Evolutionary conservation across 2,113 vertebrate genomes (phyloP), one percentile per base, ranked within the genome.

Genomic region (Ardeotis arabs): DNA sequence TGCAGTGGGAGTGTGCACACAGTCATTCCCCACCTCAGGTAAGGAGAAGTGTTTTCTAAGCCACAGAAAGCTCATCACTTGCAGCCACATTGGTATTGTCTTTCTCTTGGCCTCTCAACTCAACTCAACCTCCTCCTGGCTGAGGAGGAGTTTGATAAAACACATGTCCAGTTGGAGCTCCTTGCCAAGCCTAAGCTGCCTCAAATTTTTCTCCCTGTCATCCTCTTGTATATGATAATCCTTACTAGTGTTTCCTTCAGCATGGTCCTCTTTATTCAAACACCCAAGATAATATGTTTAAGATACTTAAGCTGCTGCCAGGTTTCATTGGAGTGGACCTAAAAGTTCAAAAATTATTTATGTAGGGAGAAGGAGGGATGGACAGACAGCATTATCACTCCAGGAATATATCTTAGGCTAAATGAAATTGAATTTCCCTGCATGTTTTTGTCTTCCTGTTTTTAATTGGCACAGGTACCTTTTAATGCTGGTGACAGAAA

Each of bases 121-220:
- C 44, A 59, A 41, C 29, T 59, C 31, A 60, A 13, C 16, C 24
- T 70, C 35, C 56, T 72, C 55, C 56, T 17, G 11, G 41, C 16
- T 81, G 41, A 81, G 53, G 11, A 94, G 20, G n/a, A 86, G 7
- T 45, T 69, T 84, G 15, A 28, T 62, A 45, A 81, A 86, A 66
- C 16, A 16, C 0, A 0, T 28, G 15, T 29, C 37, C 50, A 74
- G 35, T 9, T 2, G 1, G 50, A 89, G 18, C 53, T 73, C 22
- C 25, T 76, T 72, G 44, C 17, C 72, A 59, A 64, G 17, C 28
- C 9, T 28, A 25, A 84, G 18, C 44, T 86, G 66, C n/a, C 52
- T 20, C 47, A 53, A 27, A 22, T 50, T 62, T 53, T 81, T 62
- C 45, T 66, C 23, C 9, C 21, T 74, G 23, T 74, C 31, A 53